These are phyloP conservation scores for Esperia sulphurella DNA, from an alignment of 2,888 invertebrate genomes.

Conservation along the genomic window DNA sequence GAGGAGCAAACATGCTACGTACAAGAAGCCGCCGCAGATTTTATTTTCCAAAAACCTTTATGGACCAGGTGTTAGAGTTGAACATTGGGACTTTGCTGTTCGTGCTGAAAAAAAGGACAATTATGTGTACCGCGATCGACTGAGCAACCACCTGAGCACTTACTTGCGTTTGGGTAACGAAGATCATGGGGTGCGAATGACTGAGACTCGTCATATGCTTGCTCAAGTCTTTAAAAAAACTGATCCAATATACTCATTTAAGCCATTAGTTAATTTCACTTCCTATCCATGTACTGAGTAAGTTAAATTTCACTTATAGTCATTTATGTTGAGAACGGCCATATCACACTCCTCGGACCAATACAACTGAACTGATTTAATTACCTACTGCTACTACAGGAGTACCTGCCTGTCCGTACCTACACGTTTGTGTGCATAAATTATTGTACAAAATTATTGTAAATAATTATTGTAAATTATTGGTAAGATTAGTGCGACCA, in stretches of 20 bases:
- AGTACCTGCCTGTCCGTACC: too few species aligned
- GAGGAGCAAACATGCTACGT: conserved; percentile 50
- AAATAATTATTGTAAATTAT: too few species aligned
- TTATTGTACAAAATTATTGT: too few species aligned
- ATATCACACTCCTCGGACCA: too few species aligned
- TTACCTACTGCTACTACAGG: too few species aligned
- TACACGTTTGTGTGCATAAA: too few species aligned
- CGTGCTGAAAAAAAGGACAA: conserved; percentile 70
- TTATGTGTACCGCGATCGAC: conserved; percentile 62
- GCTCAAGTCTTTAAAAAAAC: conserved; percentile 60
- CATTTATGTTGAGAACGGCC: too few species aligned
- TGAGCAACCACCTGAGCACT: conserved; percentile 69
- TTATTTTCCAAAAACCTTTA: conserved; percentile 67
- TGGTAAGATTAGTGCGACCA: too few species aligned
- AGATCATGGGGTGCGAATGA: conserved; percentile 53
- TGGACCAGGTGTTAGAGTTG: conserved; percentile 55
- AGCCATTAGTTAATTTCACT: conserved; percentile 67
- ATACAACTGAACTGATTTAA: too few species aligned
- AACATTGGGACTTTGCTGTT: conserved; percentile 63
- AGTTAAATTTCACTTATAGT: too few species aligned
- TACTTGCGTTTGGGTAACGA: conserved; percentile 63
- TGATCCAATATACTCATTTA: conserved; percentile 61
- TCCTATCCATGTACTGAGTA: conserved; percentile 73
- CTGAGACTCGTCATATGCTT: conserved; percentile 71
- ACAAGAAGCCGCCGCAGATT: conserved; percentile 67